Base-by-base conservation (phyloP, 2,113 vertebrate species). In the Spizaetus ornatus region DNA sequence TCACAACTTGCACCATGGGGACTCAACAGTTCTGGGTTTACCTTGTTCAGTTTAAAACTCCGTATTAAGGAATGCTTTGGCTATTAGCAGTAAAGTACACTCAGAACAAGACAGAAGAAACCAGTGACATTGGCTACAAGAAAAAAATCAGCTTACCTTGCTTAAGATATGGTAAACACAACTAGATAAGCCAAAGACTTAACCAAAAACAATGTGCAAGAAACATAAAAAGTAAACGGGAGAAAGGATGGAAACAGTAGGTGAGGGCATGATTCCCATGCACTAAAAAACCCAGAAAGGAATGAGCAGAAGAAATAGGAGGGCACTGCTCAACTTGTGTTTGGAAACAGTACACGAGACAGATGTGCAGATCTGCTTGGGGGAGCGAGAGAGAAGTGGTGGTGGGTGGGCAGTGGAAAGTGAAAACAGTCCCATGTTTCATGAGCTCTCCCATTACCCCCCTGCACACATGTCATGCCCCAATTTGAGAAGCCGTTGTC, bases 371-470 rank as follows among this genome's bases (percentile, higher is more conserved):
- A 32, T 65, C 27, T 78, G 32, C 66, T 71, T 3, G 5, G 48
- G 17, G 23, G 22, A 65, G 11, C 1, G 0, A 10, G 16, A 4
- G 1, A 6, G 7, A 45, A 53, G 52, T 5, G 10, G 52, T 9
- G 6, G 69, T 16, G 21, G 15, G 26, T 17, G 36, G 15, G 42
- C 32, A 79, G 32, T 19, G n/a, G 21, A 48, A 94, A 88, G 16
- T 21, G 31, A 40, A 40, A 29, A 74, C 4, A 58, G 9, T 7
- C 6, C 47, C 19, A 16, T 10, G 8, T 55, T 76, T 71, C 38
- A 48, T 4, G 29, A 77, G 13, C 29, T 65, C 31, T 47, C 45
- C 53, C 32, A 9, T n/a, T 45, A 69, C 1, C 9, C 16, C 27
- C 11, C 22, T 21, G 40, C 53, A 77, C 48, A 23, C 14, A 14